Base-by-base conservation (phyloP, 1,140 invertebrate species). In the Stegodyphus mimosarum region DNA sequence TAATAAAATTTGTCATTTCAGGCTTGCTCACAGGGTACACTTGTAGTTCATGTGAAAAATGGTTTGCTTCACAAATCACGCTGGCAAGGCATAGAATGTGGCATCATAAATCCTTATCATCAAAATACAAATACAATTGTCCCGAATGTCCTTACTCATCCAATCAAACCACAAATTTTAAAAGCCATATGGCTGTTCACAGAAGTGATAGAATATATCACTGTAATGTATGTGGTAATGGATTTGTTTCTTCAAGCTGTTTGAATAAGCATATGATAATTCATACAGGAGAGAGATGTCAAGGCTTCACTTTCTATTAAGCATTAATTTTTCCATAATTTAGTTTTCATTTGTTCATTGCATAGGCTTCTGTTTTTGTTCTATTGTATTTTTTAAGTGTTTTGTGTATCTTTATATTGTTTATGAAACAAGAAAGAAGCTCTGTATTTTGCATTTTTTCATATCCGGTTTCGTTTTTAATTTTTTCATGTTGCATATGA, bases 251-350 rank as follows among this genome's bases (percentile, higher is more conserved):
- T 66, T 7, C 53, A n/a, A 71, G 49, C 51, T 17, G 49, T 52
- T 50, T 83, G 5, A 74, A 33, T 66, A 74, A 73, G 49, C 80
- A 83, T 83, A 74, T 66, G 18, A 74, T 83, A 15, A 83, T 83
- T 15, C 80, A 83, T 51, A 74, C 71, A 64, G 80, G 80, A 13
- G 80, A 83, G 72, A 60, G 55, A 60, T 60, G 9, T 60, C 15
- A 9, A 60, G 15, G 55, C 55, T 11, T 60, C 55, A 60, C 9
- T 60, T 60, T 11, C 9, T 60, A 60, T 60, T 11, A 60, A 60
- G 15, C 55, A 11, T 60, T 60, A 60, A 60, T 2, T 60, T 60
- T 11, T 60, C 5, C 55, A 11, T 60, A 15, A 60, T 11, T 1
- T 15, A 60, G 9, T 60, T 60, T 60, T 60, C 15, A 33, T 33